phyloP scores from a whole-genome alignment of 2,888 invertebrate species.

The Habrosyne pyritoides region DNA sequence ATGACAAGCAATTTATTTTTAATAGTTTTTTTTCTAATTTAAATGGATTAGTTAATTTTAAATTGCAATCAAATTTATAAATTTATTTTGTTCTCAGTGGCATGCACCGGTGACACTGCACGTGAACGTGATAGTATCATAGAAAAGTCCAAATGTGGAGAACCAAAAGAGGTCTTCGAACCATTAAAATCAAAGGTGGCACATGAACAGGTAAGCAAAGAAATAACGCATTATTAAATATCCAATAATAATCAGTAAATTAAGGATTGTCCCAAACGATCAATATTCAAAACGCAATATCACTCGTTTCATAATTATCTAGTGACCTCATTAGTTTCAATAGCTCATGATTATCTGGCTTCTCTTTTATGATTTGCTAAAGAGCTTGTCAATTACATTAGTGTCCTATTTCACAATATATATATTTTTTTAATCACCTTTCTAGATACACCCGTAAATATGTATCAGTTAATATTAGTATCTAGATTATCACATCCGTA shows the following conservation, averaged over 20 bases:
- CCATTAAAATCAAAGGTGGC: conserved; percentile 57
- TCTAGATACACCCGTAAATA: neutral
- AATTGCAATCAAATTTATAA: conserved; percentile 4
- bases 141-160: conserved; percentile 67
- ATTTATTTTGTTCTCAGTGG: conserved; percentile 50
- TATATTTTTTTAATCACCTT: conserved; percentile 9
- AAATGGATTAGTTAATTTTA: conserved; percentile 13
- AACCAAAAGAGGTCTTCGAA: conserved; percentile 70
- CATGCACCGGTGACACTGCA: conserved; percentile 58
- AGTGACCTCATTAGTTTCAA: conserved; percentile 27
- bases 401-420: conserved; percentile 28
- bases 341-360: conserved; percentile 16
- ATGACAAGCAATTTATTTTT: neutral
- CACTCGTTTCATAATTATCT: conserved; percentile 22
- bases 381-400: conserved; percentile 6
- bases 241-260: neutral
- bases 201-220: conserved; percentile 64
- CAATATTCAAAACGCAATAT: conserved; percentile 18
- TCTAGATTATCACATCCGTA: neutral
- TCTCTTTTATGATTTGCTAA: neutral
- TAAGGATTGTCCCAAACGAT: neutral
- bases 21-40: neutral
- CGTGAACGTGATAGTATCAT: conserved; percentile 59
- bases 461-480: conserved; percentile 1
- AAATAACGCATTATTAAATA: neutral